Base-by-base conservation (phyloP, 2,888 invertebrate species). In the Hermaeophaga mercurialis region DNA sequence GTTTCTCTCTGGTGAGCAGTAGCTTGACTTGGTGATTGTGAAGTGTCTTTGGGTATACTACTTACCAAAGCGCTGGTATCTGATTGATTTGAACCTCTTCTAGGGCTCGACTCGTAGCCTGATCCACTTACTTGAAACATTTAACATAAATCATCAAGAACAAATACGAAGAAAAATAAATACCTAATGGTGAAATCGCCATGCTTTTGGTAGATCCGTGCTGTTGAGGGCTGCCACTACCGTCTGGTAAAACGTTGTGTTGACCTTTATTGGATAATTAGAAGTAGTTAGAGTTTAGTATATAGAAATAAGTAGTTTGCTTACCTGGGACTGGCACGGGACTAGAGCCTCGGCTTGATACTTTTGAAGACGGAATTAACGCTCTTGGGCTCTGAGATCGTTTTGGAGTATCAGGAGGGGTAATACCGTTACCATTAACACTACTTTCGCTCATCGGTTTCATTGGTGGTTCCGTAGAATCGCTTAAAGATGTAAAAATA, bases 391-490 rank as follows among this genome's bases (percentile, higher is more conserved):
- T 82, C 24, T 79, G 81, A 55, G 80, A 80, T 63, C 81, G 69
- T 46, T 82, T 81, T 3, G 87, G 86, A 1, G 88, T 87, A 41
- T 85, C 84, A 2, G 87, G 86, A 4, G 88, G 88, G 0, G 88
- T 89, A 1, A 84, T 82, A 24, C 87, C 87, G 74, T 90, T 91
- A 1, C 90, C 91, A 78, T 91, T 91, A n/a, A 86, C 86, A 43
- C 87, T 80, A 85, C 73, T 63, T 34, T 59, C 61, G 38, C 49
- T 59, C 7, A 34, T 22, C n/a, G 43, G 39, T 44, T 89, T 89
- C 0, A 88, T 72, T n/a, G 59, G 14, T 22, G 58, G 22, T n/a
- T 65, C 64, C 7, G 48, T 46, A 15, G 59, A 46, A 39, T 66
- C 65, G 56, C 63, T 63, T 54, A 26, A 54, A 53, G 36, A n/a